Conservation (phyloP, 2,113 vertebrate genomes). For the Damaliscus lunatus region DNA sequence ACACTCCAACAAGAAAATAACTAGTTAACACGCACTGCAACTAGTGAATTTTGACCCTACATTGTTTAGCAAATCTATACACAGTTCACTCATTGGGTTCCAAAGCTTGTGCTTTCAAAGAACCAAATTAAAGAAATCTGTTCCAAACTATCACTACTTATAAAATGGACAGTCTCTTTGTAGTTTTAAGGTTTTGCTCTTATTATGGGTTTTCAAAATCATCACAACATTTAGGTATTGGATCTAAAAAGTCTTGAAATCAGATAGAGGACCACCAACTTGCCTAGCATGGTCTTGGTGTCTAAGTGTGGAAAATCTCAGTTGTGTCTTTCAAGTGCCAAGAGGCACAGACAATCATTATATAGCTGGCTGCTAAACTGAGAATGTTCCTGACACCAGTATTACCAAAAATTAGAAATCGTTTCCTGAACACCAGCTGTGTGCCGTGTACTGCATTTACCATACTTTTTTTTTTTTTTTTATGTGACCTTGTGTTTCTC, state of each 20-base stretch:
- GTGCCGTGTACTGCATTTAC: not conserved
- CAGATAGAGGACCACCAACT: not conserved
- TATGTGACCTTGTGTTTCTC: not conserved
- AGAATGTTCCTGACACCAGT: not conserved
- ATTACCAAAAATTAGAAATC: not conserved
- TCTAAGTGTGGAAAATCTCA: not conserved
- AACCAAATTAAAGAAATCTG: not conserved
- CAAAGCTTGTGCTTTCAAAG: not conserved
- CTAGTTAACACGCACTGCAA: not conserved
- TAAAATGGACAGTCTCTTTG: not conserved
- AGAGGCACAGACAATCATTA: not conserved
- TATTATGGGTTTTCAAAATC: not conserved
- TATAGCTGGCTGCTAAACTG: not conserved
- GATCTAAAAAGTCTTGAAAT: not conserved
- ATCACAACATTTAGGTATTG: not conserved
- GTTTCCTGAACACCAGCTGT: not conserved
- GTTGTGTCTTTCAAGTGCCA: not conserved
- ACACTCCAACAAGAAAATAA: not conserved
- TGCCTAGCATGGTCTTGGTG: not conserved
- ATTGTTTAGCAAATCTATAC: not conserved
- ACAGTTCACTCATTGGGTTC: not conserved
- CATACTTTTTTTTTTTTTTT: not conserved
- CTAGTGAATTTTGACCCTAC: not conserved
- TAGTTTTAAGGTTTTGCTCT: not conserved
- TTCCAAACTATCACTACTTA: not conserved